Conservation (phyloP, 1,140 invertebrate genomes). For the Drosophila funebris region DNA sequence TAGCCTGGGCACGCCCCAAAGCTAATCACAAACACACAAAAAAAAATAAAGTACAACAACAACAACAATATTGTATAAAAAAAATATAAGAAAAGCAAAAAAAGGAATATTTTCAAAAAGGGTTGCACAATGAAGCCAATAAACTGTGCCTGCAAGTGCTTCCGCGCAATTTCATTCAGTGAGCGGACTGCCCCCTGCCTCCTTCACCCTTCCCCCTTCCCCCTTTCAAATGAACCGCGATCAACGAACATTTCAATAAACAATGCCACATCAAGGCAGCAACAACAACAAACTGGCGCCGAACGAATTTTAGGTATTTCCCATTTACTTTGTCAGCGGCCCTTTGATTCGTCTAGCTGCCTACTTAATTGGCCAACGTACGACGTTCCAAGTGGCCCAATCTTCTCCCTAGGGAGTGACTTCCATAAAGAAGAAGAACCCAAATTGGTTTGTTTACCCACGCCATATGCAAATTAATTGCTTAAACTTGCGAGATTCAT, state of each 20-base stretch:
- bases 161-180: slow-evolving; percentile 73
- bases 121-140: slow-evolving; percentile 75
- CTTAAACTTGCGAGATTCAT: neutral
- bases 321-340: slow-evolving; percentile 25
- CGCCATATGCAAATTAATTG: slow-evolving; percentile 17
- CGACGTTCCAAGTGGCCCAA: slow-evolving; percentile 17
- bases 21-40: slow-evolving; percentile 57
- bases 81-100: neutral
- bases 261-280: slow-evolving; percentile 72
- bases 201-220: neutral
- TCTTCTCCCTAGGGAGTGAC: slow-evolving; percentile 21
- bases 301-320: slow-evolving; percentile 31
- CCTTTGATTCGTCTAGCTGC: slow-evolving; percentile 41
- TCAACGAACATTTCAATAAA: slow-evolving; percentile 60
- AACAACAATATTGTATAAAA: neutral
- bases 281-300: slow-evolving; percentile 43
- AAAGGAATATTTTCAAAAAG: slow-evolving; percentile 38
- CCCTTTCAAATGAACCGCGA: slow-evolving; percentile 9
- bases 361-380: slow-evolving; percentile 47
- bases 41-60: slow-evolving; percentile 36
- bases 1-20: slow-evolving; percentile 56
- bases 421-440: neutral
- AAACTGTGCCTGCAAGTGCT: slow-evolving; percentile 71
- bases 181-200: neutral
- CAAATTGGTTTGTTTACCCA: slow-evolving; percentile 21